A percentile compares a stretch with the other conserved stretches of the same genome.
These are phyloP conservation scores for Scelioninae gen. 2 DNA, from an alignment of 2,888 invertebrate genomes.

Conservation along the genomic window DNA sequence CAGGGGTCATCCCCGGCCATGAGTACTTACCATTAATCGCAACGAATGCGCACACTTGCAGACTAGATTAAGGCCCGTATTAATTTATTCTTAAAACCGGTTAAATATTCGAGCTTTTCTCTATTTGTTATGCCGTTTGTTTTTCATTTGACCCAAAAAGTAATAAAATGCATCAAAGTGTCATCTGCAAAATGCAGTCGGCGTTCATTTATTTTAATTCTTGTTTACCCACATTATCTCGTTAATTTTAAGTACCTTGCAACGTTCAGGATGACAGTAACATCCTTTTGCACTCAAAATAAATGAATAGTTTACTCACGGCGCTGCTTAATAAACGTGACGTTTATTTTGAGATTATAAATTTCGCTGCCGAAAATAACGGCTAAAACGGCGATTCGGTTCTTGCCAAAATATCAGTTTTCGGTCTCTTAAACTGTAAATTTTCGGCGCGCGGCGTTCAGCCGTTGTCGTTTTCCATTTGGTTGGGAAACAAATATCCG, in stretches of 20 bases:
- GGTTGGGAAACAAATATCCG: too few relatives aligned
- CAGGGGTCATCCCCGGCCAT: too few relatives aligned
- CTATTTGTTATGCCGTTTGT: too few relatives aligned
- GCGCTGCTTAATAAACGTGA: conserved; percentile 37
- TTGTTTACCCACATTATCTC: conserved; percentile 42
- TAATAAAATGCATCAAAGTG: conserved; percentile 23
- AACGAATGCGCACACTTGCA: too few relatives aligned
- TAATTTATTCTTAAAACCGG: too few relatives aligned
- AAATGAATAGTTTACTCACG: conserved; percentile 41
- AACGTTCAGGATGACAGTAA: conserved; percentile 42
- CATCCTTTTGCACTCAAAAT: conserved; percentile 49
- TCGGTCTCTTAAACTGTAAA: conserved; percentile 1
- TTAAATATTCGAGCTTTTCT: too few relatives aligned
- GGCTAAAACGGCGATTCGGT: not conserved
- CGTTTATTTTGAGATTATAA: conserved; percentile 42
- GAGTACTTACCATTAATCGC: too few relatives aligned
- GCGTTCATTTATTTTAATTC: conserved; percentile 43
- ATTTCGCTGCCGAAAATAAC: conserved; percentile 23
- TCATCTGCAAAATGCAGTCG: conserved; percentile 22
- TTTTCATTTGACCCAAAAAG: too few relatives aligned
- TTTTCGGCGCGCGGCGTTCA: not conserved
- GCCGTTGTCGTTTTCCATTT: too few relatives aligned
- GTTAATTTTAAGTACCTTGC: conserved; percentile 42
- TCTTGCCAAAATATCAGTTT: conserved; percentile 11
- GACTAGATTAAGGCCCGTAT: too few relatives aligned